Evolutionary conservation across 2,113 vertebrate species (phyloP), one percentile per base, ranked within the genome.

Genomic region (Phrynosoma blainvillii): DNA sequence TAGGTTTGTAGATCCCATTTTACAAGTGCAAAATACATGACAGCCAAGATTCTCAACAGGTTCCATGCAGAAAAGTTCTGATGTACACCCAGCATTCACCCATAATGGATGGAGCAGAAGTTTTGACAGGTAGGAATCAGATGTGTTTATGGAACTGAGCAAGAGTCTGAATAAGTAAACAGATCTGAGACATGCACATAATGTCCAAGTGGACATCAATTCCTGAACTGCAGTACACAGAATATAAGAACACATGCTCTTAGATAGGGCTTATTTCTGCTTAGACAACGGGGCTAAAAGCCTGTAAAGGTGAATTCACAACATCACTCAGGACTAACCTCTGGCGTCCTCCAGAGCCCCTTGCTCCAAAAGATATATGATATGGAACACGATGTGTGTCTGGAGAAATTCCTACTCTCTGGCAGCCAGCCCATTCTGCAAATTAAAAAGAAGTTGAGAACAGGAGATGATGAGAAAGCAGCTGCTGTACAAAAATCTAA

Each of bases 391-490:
- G 97, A 76, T 99, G 98, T 2, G 98, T 99, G 94, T 99, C 98
- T 0, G 98, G 98, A 42, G 98, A 98, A 90, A 99, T 99, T 56
- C 96, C 96, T 82, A 99, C 98, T 86, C 98, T 96, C 92, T 99
- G 98, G 91, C 98, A 99, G 73, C 98, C 98, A 3, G 98, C 98
- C 98, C 98, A 99, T 92, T 99, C 98, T 99, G 96, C 86, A 95
- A 86, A 82, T 68, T 71, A 71, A 27, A 66, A 71, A 71, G 30
- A 23, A 25, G 21, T 27, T 25, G 23, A 70, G 66, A 70, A 30
- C 86, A 65, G 82, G 71, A 81, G 36, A 42, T 52, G 18, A 42
- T 20, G 21, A 70, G 89, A 89, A 87, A 81, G 68, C 27, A 74
- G 47, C 73, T 81, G 80, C 7, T 65, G 78, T 87, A 89, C 68